Evolutionary conservation across 2,888 invertebrate genomes (phyloP), one percentile per base, ranked within the genome.

Genomic region (Rotaria socialis): DNA sequence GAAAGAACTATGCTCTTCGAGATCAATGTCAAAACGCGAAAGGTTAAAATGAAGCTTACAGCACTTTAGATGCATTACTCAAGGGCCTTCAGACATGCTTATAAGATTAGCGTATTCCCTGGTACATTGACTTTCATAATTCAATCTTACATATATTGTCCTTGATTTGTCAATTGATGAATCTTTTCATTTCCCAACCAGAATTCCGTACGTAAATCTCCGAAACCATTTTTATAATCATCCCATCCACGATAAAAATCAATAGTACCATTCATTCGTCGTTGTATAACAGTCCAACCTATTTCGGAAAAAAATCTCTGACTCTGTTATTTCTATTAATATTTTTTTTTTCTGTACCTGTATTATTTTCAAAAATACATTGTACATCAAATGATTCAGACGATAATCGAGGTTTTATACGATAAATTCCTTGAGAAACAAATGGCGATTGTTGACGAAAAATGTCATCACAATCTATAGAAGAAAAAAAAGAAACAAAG

Each of bases 121-220:
- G 16, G 5, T 3, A 16, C 52, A 52, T 52, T 3, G 11, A 16
- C 16, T 52, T 14, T 3, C 22, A 55, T 7, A 55, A 22, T 55
- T 55, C 22, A 55, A 22, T 22, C 52, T 10, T 41, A 85, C 41
- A 89, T 88, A 87, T 89, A 89, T 86, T 89, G 87, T 90, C 90
- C 90, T 89, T 90, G 89, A 85, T 88, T 88, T 0, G 96, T 96
- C 35, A 96, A 92, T 85, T 93, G 93, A 90, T 96, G 94, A 89
- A 96, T 93, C 58, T 94, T 93, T 88, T 95, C 94, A 89, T 96
- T 95, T 2, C 96, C 96, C 27, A 96, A 93, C 96, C 96, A 96
- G 90, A 94, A 95, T 90, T 96, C 96, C 4, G 94, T 94, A 85
- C 90, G 89, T 89, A 91, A 89, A 43, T 94, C 93, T 0, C 96